phyloP scores from a whole-genome alignment of 2,113 vertebrate genomes.

The Nibea albiflora region DNA sequence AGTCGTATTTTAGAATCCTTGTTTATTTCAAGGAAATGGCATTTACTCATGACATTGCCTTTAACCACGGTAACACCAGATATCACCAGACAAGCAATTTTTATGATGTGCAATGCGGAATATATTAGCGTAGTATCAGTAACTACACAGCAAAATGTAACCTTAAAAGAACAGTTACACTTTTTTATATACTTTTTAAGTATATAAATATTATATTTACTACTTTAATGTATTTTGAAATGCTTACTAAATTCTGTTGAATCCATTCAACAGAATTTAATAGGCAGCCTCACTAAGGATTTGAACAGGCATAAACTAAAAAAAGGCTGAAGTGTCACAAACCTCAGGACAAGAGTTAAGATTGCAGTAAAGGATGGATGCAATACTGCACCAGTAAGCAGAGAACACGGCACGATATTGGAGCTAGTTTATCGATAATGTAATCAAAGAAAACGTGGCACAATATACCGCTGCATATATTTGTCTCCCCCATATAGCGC shows the following conservation, averaged over 20 bases:
- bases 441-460: not conserved
- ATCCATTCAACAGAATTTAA: not conserved
- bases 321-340: not conserved
- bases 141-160: not conserved
- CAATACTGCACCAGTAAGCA: not conserved
- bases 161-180: no score
- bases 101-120: no score
- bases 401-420: not conserved
- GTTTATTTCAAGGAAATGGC: slow-evolving; percentile 2
- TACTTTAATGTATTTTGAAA: not conserved
- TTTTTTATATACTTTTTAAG: no score
- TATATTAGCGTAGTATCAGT: no score
- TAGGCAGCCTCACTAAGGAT: not conserved
- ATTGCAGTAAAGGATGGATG: slow-evolving; percentile 12
- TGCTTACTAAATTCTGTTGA: not conserved
- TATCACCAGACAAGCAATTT: no score
- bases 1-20: not conserved
- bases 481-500: not conserved
- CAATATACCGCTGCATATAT: not conserved
- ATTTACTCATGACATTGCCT: no score
- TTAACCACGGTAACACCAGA: no score
- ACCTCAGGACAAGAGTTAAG: not conserved
- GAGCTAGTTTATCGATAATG: not conserved
- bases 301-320: not conserved
- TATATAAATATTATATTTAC: not conserved